phyloP scores from a whole-genome alignment of 2,888 invertebrate genomes.

The Sinhomidia bicolor region DNA sequence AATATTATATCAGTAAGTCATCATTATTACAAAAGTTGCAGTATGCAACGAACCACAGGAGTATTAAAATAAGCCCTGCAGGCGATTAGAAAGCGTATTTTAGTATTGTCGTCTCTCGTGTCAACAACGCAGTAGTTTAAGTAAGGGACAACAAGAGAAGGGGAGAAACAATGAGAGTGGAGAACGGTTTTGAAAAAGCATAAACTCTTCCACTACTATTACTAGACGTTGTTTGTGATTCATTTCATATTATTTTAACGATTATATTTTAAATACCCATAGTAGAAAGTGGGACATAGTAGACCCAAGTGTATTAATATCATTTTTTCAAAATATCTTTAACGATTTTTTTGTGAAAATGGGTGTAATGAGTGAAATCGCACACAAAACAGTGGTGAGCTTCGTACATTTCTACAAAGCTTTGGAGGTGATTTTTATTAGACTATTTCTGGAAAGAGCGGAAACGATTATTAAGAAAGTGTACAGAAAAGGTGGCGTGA shows the following conservation, averaged over 20 bases:
- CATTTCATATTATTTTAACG: too few relatives aligned
- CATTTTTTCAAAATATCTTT: too few relatives aligned
- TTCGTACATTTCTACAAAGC: slow-evolving; percentile 62
- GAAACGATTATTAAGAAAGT: slow-evolving; percentile 58
- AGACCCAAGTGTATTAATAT: too few relatives aligned
- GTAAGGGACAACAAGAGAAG: neutral
- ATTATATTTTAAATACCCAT: too few relatives aligned
- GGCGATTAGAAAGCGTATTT: slow-evolving; percentile 67
- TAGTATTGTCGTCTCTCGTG: slow-evolving; percentile 47
- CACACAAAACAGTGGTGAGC: slow-evolving; percentile 31
- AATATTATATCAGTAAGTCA: slow-evolving; percentile 10
- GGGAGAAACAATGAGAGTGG: neutral
- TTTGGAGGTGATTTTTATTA: slow-evolving; percentile 46
- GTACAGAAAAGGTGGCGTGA: slow-evolving; percentile 43
- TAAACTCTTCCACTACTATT: neutral
- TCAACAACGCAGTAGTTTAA: slow-evolving; percentile 18
- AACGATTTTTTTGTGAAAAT: neutral
- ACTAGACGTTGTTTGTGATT: neutral
- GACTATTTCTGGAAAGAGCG: neutral
- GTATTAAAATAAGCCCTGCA: slow-evolving; percentile 61
- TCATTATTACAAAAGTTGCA: neutral
- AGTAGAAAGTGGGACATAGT: too few relatives aligned
- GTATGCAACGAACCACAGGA: slow-evolving; percentile 1
- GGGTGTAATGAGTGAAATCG: neutral
- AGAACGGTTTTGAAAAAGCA: neutral